A percentile compares a stretch with the other conserved stretches of the same genome.
phyloP scores from a whole-genome alignment of 2,797 vertebrate genomes.

The Peromyscus nudipes region DNA sequence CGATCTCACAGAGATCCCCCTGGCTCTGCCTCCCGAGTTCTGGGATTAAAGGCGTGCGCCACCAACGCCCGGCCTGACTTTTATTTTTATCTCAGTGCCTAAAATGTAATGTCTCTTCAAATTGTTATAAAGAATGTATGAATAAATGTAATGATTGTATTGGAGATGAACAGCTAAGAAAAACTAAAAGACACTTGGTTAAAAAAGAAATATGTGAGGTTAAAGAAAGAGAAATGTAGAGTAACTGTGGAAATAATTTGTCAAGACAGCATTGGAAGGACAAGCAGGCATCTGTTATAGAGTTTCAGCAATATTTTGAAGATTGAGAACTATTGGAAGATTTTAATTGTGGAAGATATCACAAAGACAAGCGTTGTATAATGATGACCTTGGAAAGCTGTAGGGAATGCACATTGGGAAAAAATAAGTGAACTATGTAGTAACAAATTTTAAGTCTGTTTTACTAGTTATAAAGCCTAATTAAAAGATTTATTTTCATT shows the following conservation, averaged over 20 bases:
- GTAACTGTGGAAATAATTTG: neutral
- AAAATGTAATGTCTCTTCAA: neutral
- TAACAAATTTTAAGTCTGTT: neutral
- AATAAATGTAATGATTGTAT: neutral
- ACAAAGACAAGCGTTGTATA: neutral
- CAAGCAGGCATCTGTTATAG: neutral
- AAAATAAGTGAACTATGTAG: neutral
- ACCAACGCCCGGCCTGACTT: no score
- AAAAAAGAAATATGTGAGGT: neutral
- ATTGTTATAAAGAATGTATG: neutral
- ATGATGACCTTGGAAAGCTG: neutral
- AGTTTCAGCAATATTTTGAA: neutral
- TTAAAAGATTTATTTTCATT: neutral
- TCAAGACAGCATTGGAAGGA: neutral
- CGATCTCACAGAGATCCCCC: no score
- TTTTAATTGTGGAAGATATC: neutral
- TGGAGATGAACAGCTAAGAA: neutral
- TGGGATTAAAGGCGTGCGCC: no score
- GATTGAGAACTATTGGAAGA: neutral
- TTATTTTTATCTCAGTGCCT: neutral
- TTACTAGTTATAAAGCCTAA: neutral
- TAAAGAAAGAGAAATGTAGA: neutral
- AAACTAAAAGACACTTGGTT: neutral
- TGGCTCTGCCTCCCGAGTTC: no score
- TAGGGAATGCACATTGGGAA: neutral